Evolutionary conservation across 2,888 invertebrate species (phyloP).

Genomic region (Tubiluchus corallicola): DNA sequence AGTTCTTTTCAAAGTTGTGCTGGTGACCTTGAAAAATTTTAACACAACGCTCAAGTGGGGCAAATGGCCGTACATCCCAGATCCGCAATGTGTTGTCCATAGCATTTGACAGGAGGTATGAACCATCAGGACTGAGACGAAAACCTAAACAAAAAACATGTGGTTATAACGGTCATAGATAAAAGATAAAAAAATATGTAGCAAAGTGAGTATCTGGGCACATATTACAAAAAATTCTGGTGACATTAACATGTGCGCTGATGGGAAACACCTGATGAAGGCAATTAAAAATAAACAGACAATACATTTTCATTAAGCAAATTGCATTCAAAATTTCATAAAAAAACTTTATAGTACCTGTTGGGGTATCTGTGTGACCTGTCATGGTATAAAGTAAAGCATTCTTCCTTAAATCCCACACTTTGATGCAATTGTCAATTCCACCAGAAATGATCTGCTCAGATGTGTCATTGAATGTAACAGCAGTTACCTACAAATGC

Average conservation of each 20-base stretch:
- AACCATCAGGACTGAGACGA: conserved; percentile 46
- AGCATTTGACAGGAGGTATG: conserved; percentile 73
- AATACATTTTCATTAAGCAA: too few species aligned
- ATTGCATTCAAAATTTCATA: too few species aligned
- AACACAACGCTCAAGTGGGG: conserved; percentile 75
- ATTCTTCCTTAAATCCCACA: conserved; percentile 88
- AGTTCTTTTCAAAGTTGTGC: conserved; percentile 93
- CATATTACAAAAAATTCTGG: too few species aligned
- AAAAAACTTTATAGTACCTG: too few species aligned
- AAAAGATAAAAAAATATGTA: too few species aligned
- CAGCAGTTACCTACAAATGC: conserved; percentile 44
- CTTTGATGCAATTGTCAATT: conserved; percentile 89
- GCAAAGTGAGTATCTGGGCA: too few species aligned
- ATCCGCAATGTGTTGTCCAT: conserved; percentile 92
- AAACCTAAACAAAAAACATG: too few species aligned
- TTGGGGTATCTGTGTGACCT: conserved; percentile 90
- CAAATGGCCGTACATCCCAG: conserved; percentile 93
- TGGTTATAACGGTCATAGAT: too few species aligned
- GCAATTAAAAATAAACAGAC: too few species aligned
- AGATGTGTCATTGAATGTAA: conserved; percentile 82
- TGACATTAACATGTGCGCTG: too few species aligned
- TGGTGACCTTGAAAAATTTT: conserved; percentile 81
- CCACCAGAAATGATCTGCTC: conserved; percentile 88
- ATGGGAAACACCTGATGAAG: too few species aligned
- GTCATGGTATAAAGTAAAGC: conserved; percentile 60